These are phyloP conservation scores for Drosophila buzzatii DNA, from an alignment of 2,888 invertebrate species.

Conservation along the genomic window DNA sequence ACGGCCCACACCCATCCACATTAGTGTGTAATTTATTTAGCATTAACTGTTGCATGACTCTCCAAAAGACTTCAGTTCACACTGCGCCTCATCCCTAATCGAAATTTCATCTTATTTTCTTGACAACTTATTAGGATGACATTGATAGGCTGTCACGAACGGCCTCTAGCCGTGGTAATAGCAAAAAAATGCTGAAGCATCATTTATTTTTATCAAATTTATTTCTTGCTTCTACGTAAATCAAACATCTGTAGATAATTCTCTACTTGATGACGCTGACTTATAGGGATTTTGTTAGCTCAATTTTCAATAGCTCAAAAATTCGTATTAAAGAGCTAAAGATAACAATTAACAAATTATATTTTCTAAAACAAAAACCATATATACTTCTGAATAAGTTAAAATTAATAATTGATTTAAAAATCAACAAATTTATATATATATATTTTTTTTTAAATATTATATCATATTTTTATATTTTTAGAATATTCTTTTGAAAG, in stretches of 20 bases:
- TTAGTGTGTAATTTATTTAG: slow-evolving; percentile 68
- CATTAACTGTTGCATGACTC: slow-evolving; percentile 64
- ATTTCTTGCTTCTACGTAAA: background rate
- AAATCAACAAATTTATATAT: too few relatives aligned
- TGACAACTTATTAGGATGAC: slow-evolving; percentile 2
- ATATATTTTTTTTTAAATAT: too few relatives aligned
- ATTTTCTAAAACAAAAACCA: too few relatives aligned
- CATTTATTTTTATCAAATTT: slow-evolving; percentile 11
- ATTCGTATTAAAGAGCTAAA: too few relatives aligned
- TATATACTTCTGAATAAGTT: too few relatives aligned
- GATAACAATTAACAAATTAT: background rate
- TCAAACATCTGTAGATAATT: background rate
- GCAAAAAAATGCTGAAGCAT: background rate
- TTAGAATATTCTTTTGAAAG: too few relatives aligned
- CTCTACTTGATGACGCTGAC: background rate
- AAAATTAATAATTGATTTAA: too few relatives aligned
- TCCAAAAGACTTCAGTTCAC: slow-evolving; percentile 18
- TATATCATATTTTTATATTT: too few relatives aligned
- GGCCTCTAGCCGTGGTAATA: background rate
- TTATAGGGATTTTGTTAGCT: background rate
- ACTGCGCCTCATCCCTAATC: slow-evolving; percentile 1
- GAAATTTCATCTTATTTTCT: slow-evolving; percentile 13
- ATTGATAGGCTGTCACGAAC: slow-evolving; percentile 5
- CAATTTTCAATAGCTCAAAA: background rate
- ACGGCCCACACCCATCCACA: slow-evolving; percentile 53